Evolutionary conservation across 2,113 vertebrate species (phyloP).

Genomic region (Fregata magnificens): DNA sequence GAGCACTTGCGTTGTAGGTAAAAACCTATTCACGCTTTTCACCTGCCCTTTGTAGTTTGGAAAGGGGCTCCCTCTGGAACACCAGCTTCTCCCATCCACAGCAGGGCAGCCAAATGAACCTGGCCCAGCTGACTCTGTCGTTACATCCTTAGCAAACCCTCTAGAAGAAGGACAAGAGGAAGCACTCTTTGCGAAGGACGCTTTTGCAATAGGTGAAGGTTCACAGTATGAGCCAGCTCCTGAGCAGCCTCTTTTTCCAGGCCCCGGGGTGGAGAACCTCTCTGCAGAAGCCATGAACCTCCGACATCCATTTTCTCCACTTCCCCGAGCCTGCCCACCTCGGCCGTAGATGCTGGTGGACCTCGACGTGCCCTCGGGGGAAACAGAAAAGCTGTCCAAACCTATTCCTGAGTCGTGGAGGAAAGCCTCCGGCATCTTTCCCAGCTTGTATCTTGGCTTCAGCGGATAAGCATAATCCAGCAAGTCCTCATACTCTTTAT

Average conservation of each 20-base stretch:
- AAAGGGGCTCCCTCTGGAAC: not conserved
- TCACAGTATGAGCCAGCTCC: not conserved
- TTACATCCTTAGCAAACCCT: not conserved
- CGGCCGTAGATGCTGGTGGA: not conserved
- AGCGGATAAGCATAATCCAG: slow-evolving; percentile 93
- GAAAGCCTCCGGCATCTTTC: slow-evolving; percentile 56
- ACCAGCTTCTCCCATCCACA: not conserved
- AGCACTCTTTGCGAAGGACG: not conserved
- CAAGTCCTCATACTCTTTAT: slow-evolving; percentile 86
- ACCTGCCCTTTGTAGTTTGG: not conserved
- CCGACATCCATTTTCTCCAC: not conserved
- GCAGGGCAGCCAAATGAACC: not conserved
- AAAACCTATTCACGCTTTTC: not conserved
- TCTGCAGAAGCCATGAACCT: not conserved
- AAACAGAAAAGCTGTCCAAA: slow-evolving; percentile 80
- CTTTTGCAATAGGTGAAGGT: slow-evolving; percentile 15
- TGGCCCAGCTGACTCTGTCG: not conserved
- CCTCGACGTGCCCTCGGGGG: slow-evolving; percentile 59
- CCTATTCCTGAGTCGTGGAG: slow-evolving; percentile 88
- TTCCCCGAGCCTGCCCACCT: not conserved
- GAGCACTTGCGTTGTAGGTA: slow-evolving; percentile 59
- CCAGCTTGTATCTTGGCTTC: slow-evolving; percentile 71
- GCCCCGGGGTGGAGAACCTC: not conserved
- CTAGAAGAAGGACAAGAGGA: slow-evolving; percentile 12
- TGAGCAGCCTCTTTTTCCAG: slow-evolving; percentile 13